A percentile compares a stretch with the other conserved stretches of the same genome.
Conservation (phyloP, 2,797 vertebrate species). For the Macroramphosus scolopax region DNA sequence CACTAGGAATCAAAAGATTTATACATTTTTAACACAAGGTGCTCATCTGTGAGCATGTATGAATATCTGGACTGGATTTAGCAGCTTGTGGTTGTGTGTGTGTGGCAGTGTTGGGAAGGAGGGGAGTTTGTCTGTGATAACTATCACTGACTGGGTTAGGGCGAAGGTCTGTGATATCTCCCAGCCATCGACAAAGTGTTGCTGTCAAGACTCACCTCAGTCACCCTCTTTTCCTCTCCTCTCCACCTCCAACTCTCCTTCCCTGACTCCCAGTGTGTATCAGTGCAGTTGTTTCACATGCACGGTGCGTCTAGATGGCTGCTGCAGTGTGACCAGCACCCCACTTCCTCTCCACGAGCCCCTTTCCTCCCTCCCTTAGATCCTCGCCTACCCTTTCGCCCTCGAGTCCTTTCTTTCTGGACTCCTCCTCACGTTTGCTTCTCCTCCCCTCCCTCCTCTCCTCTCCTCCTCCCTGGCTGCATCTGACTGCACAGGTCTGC, state of each 20-base stretch:
- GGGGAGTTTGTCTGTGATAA: slow-evolving; percentile 59
- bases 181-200: slow-evolving; percentile 67
- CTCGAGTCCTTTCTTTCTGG: slow-evolving; percentile 58
- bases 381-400: slow-evolving; percentile 60
- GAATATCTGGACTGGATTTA: slow-evolving; percentile 44
- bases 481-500: slow-evolving; percentile 79
- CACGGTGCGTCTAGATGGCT: slow-evolving; percentile 72
- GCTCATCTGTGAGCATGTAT: slow-evolving; percentile 35
- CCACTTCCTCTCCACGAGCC: slow-evolving; percentile 28
- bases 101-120: slow-evolving; percentile 27
- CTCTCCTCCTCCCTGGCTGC: slow-evolving; percentile 53
- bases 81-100: slow-evolving; percentile 38
- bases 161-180: slow-evolving; percentile 73
- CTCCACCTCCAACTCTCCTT: slow-evolving; percentile 24
- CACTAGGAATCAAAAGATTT: slow-evolving; percentile 6
- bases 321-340: slow-evolving; percentile 70
- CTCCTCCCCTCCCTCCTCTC: slow-evolving; percentile 20
- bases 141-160: slow-evolving; percentile 68
- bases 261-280: slow-evolving; percentile 47
- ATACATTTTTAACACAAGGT: slow-evolving; percentile 65
- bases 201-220: slow-evolving; percentile 70
- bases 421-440: slow-evolving; percentile 57
- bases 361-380: slow-evolving; percentile 11
- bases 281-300: slow-evolving; percentile 77
- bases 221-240: slow-evolving; percentile 57